Percentiles rank a stretch among this genome's conserved stretches.
These are phyloP conservation scores for rat (Rattus norvegicus) DNA, from an alignment of 2,113 vertebrate genomes.

Conservation along the genomic window GRCr8 NC_086019.1:86799501-86800000, in stretches of 20 bases:
- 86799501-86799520: not conserved
- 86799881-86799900: not conserved
- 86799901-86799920: not conserved
- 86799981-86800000: not conserved
- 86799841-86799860: not conserved
- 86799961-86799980: not conserved
- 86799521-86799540: not conserved
- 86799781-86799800: not conserved
- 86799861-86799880: not conserved
- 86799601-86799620: not conserved
- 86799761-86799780: not conserved
- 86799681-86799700: no score
- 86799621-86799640: not conserved
- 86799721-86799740: not conserved
- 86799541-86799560: not conserved
- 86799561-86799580: not conserved
- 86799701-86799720: not conserved
- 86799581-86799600: not conserved
- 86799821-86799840: not conserved
- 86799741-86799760: not conserved
- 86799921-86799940: not conserved
- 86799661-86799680: not conserved
- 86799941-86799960: not conserved
- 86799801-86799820: not conserved
- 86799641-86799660: no score